Base-by-base conservation (phyloP, 1,140 invertebrate genomes). In the Cephus cinctus region DNA sequence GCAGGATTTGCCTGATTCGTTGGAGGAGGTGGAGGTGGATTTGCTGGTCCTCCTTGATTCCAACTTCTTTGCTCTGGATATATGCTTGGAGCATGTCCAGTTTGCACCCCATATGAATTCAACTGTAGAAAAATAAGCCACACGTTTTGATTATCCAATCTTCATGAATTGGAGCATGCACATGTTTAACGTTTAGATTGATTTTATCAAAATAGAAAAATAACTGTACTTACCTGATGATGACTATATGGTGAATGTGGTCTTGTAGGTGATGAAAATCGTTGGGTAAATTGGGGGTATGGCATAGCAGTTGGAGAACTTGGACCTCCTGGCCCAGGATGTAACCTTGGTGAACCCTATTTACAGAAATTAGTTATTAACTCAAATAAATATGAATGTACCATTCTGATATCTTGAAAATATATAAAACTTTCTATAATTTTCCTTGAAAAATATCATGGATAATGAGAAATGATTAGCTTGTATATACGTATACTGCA, bases 211-310 rank as follows among this genome's bases (percentile, higher is more conserved):
- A 5, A 5, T n/a, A 9, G 14, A 42, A 4, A 19, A 23, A 34
- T 1, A 15, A 35, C 40, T n/a, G 16, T 27, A 27, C 19, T 45
- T 61, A 76, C 74, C 64, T 79, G 78, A 65, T 80, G 78, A 63
- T 79, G 74, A 52, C 71, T 71, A 54, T 80, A 81, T 15, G 79
- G 77, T 47, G 76, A 71, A 50, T 79, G 76, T 40, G 79, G 71
- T 65, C 75, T 67, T 27, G 71, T 43, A 52, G 75, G 73, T 57
- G 75, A 71, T 39, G 73, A 64, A 54, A 74, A 77, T 54, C 74
- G 73, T 62, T 73, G 71, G 45, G 65, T 66, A 45, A 75, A 77
- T 46, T 71, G 70, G 62, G 71, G 72, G 70, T 76, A 75, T 65
- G 72, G 66, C 71, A 75, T 70, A 43, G 74, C 65, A 40, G 73